These are phyloP conservation scores for Sebastes oblongus DNA, from an alignment of 2,797 vertebrate species.

Conservation along the genomic window DNA sequence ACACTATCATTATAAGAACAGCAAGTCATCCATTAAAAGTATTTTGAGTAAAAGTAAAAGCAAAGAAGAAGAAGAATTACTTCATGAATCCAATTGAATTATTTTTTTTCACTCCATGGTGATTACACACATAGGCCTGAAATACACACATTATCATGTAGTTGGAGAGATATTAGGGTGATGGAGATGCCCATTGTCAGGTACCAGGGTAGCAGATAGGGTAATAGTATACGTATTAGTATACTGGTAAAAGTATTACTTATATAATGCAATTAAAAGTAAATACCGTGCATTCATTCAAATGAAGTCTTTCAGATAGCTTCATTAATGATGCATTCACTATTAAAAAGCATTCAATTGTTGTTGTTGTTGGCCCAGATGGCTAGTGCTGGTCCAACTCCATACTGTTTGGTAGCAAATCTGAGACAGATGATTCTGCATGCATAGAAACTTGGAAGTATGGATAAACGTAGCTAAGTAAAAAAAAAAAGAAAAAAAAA, in stretches of 20 bases:
- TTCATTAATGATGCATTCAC: no score
- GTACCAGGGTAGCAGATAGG: not conserved
- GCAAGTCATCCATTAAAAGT: not conserved
- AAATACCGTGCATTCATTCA: not conserved
- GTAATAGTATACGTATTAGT: not conserved
- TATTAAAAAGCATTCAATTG: no score
- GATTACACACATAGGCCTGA: not conserved
- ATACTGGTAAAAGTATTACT: not conserved
- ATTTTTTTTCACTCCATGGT: not conserved
- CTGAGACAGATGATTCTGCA: not conserved
- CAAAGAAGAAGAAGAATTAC: not conserved
- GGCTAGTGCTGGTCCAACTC: no score
- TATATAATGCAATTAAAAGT: not conserved
- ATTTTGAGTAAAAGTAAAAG: not conserved
- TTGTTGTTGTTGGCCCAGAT: no score
- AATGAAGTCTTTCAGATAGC: not conserved
- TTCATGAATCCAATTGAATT: not conserved
- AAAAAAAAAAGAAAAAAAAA: not conserved
- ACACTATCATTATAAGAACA: not conserved
- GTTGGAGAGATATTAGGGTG: not conserved
- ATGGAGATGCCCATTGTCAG: no score
- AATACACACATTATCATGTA: not conserved
- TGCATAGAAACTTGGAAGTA: not conserved
- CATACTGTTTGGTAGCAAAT: not conserved
- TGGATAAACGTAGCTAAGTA: not conserved